Conservation (phyloP, 2,888 invertebrate genomes). For the Tigriopus californicus region DNA sequence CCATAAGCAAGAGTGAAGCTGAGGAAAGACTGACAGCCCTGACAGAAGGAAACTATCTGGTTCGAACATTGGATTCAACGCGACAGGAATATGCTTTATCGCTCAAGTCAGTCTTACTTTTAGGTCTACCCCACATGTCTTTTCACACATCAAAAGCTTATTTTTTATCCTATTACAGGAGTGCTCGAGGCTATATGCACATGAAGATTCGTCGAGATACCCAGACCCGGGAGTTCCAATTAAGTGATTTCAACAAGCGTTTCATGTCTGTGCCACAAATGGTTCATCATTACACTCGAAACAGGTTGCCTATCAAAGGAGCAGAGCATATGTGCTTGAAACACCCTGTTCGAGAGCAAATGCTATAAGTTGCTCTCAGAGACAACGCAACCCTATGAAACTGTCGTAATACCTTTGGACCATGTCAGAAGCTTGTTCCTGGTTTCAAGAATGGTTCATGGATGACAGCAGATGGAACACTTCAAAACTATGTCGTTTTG, state of each 20-base stretch:
- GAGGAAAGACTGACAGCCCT: conserved; percentile 64
- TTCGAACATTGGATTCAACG: conserved; percentile 80
- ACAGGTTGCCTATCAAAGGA: conserved; percentile 79
- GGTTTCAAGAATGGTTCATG: too few relatives aligned
- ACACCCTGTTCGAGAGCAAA: conserved; percentile 71
- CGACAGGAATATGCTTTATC: conserved; percentile 84
- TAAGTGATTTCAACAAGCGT: conserved; percentile 81
- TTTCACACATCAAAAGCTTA: background rate
- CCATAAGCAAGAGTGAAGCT: conserved; percentile 73
- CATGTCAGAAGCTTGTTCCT: too few relatives aligned
- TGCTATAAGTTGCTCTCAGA: conserved; percentile 32
- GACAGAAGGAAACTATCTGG: conserved; percentile 78
- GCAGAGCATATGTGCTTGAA: conserved; percentile 90
- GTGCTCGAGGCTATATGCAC: conserved; percentile 87
- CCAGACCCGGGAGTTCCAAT: conserved; percentile 56
- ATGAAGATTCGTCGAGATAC: conserved; percentile 71
- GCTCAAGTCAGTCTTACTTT: conserved; percentile 55
- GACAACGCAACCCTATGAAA: background rate
- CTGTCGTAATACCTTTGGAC: too few relatives aligned
- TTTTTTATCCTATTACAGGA: conserved; percentile 42
- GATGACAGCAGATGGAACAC: too few relatives aligned
- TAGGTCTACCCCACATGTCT: background rate
- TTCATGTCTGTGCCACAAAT: conserved; percentile 84
- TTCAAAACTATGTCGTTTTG: too few relatives aligned
- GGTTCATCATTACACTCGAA: conserved; percentile 79